Conservation (phyloP, 2,113 vertebrate genomes). For the Colinus virginianus region DNA sequence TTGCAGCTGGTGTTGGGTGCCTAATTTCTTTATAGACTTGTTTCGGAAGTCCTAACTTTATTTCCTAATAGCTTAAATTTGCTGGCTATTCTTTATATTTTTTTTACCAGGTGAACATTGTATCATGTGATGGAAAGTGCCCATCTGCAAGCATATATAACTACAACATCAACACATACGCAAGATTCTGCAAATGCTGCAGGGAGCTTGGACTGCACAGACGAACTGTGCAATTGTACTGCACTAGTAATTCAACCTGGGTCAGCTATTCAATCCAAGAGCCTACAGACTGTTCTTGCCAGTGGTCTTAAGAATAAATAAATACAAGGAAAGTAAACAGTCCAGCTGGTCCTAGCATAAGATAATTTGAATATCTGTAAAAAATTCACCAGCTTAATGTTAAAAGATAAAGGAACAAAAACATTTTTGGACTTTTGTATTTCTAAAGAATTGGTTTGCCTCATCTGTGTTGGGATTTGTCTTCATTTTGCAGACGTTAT, state of each 20-base stretch:
- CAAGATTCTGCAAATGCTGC: slow-evolving; percentile 98
- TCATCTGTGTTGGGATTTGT: background rate
- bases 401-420: background rate
- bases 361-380: background rate
- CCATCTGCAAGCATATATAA: slow-evolving; percentile 99
- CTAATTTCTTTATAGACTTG: background rate
- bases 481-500: slow-evolving; percentile 1
- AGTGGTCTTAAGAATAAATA: slow-evolving; percentile 87
- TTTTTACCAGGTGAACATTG: slow-evolving; percentile 90
- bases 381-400: background rate
- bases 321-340: background rate
- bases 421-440: background rate
- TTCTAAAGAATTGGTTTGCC: background rate
- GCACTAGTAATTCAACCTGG: slow-evolving; percentile 93
- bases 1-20: background rate
- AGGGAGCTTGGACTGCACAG: slow-evolving; percentile 92
- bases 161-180: slow-evolving; percentile 97
- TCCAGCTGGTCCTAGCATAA: background rate
- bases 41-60: background rate
- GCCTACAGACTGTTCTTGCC: slow-evolving; percentile 97
- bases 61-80: background rate
- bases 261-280: slow-evolving; percentile 95
- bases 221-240: slow-evolving; percentile 92
- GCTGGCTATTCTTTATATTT: background rate
- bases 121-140: slow-evolving; percentile 97